Evolutionary conservation across 2,113 vertebrate species (phyloP), one percentile per base, ranked within the genome.

Genomic region (Chaetops frenatus): DNA sequence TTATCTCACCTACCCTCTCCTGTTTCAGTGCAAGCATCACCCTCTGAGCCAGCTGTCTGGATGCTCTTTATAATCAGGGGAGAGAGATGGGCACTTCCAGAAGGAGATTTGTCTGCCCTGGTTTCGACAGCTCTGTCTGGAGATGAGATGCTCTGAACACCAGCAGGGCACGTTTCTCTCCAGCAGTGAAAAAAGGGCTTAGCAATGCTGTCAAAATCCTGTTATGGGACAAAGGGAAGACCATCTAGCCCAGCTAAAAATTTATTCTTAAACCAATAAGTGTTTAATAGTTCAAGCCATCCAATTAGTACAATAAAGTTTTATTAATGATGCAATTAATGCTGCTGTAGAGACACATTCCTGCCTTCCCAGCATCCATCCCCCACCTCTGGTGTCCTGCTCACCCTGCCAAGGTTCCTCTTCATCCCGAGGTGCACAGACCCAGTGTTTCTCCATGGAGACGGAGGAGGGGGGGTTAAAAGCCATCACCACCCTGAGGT

Each of bases 1-100:
- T 91, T 95, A 76, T 93, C 92, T 94, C 85, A 76, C 22, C 81
- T 93, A 82, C 69, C 85, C 54, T 94, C 66, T 87, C 74, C 62
- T 42, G 23, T 36, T 61, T 69, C 57, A 72, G 40, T 25, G n/a
- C 36, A 85, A n/a, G 73, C 81, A 79, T 65, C 61, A 64, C 40
- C 65, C 36, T 65, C 85, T 57, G 81, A 93, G 44, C 29, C 62
- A 77, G 80, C 42, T 81, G 67, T 65, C 80, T 66, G 66, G 42
- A 78, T 77, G 72, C 7, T 92, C 53, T 81, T 58, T 81, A 9
- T 51, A 71, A 44, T 35, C 78, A 51, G 15, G 27, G 44, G 42
- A 74, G 65, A 74, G 69, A 85, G 69, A 60, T 4, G 25, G 53
- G 48, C 62, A 42, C 38, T 91, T 81, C n/a, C 36, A 61, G 64